A percentile compares a stretch with the other conserved stretches of the same genome.
These are phyloP conservation scores for Ametastegia equiseti DNA, from an alignment of 2,888 invertebrate genomes.

Conservation along the genomic window DNA sequence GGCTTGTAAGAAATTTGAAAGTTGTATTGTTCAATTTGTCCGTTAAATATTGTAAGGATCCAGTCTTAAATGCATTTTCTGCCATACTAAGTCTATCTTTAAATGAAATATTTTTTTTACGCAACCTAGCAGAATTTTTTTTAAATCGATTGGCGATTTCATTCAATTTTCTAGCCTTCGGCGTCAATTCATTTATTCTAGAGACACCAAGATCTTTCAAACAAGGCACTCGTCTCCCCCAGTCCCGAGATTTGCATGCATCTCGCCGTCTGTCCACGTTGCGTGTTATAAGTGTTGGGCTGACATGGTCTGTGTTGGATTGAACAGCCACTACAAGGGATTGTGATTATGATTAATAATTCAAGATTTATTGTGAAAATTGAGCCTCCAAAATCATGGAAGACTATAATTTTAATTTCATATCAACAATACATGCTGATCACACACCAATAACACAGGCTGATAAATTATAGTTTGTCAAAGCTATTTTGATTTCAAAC, in stretches of 20 bases:
- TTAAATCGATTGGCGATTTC: neutral
- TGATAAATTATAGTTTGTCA: no score
- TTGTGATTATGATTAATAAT: neutral
- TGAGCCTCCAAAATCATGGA: neutral
- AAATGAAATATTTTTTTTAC: neutral
- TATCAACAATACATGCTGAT: neutral
- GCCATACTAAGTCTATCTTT: neutral
- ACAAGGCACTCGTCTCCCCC: neutral
- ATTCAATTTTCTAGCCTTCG: neutral
- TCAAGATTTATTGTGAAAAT: neutral
- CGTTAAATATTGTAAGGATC: neutral
- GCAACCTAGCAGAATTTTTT: neutral
- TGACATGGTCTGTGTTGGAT: neutral
- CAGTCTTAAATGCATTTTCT: neutral
- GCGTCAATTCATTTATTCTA: neutral
- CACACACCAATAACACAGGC: neutral
- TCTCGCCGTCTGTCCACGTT: neutral
- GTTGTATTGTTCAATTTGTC: neutral
- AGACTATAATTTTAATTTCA: neutral
- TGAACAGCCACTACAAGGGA: neutral
- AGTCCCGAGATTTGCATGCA: neutral
- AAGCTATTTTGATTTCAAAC: no score
- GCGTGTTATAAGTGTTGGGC: neutral
- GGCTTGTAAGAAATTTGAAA: neutral
- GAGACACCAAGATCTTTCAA: neutral